Evolutionary conservation across 2,888 invertebrate species (phyloP), one percentile per base, ranked within the genome.

Genomic region (Cheilosia scutellata): DNA sequence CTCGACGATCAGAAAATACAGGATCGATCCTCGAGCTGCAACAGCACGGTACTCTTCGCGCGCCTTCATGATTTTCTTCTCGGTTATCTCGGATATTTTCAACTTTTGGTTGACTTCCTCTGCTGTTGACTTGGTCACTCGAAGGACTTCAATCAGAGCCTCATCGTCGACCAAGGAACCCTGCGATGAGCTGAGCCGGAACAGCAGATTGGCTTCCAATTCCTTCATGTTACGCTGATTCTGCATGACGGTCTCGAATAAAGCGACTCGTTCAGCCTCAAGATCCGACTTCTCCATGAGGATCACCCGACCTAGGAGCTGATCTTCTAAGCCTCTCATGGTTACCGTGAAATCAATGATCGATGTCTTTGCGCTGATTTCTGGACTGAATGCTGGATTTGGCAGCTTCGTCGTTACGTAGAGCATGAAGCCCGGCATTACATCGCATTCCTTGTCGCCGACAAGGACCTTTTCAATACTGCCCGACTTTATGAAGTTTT

Each of bases 321-420:
- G 99, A 92, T 99, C 99, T 93, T 99, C 99, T 33, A 99, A 93
- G 9, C 99, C 98, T 90, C 97, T 95, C 96, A 98, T 98, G 3
- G 99, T 99, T 0, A 99, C 99, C 0, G 99, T 99, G 90, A 99
- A 99, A 91, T 99, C 98, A 89, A 99, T 98, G 72, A 99, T 98
- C 0, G 98, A 97, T 0, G 98, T 98, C 91, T 98, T 98, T 0
- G 99, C 98, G 89, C 98, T 97, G 87, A 99, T 96, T 93, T 99
- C 99, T 0, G 99, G 99, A 13, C 98, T 98, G 92, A 98, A 99
- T 0, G 98, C 96, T 0, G 99, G 99, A 93, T 99, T 99, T 0
- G 98, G 97, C 71, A 99, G 93, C 92, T 99, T 99, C 0, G 99
- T 99, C 1, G 99, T 99, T 63, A 99, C 97, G 90, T 98, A 99